These are phyloP conservation scores for Branchinecta sandiegonensis DNA, from an alignment of 2,888 invertebrate species.

Conservation along the genomic window DNA sequence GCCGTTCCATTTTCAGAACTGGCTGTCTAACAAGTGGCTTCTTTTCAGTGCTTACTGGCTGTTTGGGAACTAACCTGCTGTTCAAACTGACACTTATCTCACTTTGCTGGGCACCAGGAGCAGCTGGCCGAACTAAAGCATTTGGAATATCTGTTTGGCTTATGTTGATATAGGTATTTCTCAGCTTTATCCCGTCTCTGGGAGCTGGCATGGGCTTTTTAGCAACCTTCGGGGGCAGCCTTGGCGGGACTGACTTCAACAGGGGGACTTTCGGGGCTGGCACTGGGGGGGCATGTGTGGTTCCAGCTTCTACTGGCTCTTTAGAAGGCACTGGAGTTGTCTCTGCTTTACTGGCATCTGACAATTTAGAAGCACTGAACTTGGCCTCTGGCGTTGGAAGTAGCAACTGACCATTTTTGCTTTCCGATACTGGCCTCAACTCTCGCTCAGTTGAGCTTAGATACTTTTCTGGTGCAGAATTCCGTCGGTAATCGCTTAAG, in stretches of 20 bases:
- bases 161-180: constrained; percentile 3
- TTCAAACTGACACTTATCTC: no score
- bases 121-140: background rate
- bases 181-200: background rate
- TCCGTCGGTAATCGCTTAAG: background rate
- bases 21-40: background rate
- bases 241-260: background rate
- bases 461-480: background rate
- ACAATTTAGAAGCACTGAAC: background rate
- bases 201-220: constrained; percentile 7
- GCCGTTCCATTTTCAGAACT: background rate
- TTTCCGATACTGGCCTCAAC: background rate
- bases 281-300: background rate
- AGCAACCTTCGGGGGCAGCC: constrained; percentile 1
- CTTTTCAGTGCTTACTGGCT: background rate
- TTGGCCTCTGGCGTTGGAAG: background rate
- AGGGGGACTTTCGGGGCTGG: background rate
- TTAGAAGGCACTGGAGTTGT: background rate
- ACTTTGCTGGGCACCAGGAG: background rate
- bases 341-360: background rate
- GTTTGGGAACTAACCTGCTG: background rate
- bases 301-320: no score
- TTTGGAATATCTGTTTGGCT: background rate
- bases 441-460: no score
- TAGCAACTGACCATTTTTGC: background rate